Percentiles rank a stretch among this genome's conserved stretches.
These are phyloP conservation scores for Chrysocyon brachyurus DNA, from an alignment of 2,797 vertebrate genomes.

Conservation along the genomic window DNA sequence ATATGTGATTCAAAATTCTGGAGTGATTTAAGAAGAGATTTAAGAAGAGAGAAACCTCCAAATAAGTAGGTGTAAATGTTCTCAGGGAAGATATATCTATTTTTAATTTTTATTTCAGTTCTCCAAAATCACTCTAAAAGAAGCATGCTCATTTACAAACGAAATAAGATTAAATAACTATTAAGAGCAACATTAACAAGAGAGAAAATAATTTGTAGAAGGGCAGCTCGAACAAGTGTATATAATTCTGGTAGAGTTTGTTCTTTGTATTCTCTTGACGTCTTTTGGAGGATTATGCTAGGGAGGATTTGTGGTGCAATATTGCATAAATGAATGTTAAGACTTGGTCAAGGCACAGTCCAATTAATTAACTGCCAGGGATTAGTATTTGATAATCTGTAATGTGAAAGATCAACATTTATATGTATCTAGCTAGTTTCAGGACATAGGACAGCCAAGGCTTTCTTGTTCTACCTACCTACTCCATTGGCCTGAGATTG, in stretches of 20 bases:
- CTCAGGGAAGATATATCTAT: neutral
- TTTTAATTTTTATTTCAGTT: neutral
- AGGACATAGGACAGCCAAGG: neutral
- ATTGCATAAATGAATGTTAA: neutral
- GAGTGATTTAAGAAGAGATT: neutral
- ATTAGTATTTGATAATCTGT: neutral
- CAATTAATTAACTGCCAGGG: neutral
- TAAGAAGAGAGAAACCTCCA: neutral
- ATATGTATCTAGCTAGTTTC: neutral
- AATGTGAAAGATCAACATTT: neutral
- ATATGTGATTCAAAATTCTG: neutral
- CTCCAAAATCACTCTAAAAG: neutral
- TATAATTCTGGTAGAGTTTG: neutral
- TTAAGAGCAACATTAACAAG: neutral
- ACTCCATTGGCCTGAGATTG: neutral
- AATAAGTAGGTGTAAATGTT: neutral
- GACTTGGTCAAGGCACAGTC: neutral
- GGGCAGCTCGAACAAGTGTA: neutral
- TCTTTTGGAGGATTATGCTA: neutral
- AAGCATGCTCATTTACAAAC: neutral
- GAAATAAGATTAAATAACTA: neutral
- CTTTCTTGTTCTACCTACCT: neutral
- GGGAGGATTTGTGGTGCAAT: neutral
- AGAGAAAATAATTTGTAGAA: neutral
- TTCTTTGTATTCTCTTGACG: neutral